Percentiles rank a stretch among this genome's conserved stretches.
These are phyloP conservation scores for Nymphalis c-album DNA, from an alignment of 2,888 invertebrate species.

Conservation along the genomic window DNA sequence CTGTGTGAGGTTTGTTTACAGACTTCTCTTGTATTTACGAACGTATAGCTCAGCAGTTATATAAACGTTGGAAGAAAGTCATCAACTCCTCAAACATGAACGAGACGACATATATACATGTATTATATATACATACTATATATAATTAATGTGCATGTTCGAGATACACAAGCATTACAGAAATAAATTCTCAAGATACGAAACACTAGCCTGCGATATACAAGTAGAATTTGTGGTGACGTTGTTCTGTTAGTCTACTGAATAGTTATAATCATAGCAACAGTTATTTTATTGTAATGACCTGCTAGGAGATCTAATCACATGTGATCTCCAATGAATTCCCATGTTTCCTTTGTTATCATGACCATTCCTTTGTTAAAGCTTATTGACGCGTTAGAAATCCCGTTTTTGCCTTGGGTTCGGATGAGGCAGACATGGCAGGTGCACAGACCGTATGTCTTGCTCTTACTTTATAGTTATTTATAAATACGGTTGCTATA, in stretches of 20 bases:
- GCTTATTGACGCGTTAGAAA: not conserved
- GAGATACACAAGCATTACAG: conserved; percentile 11
- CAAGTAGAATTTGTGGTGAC: not conserved
- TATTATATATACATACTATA: conserved; percentile 37
- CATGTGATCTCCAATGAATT: not conserved
- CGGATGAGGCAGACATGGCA: not conserved
- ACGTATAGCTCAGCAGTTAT: conserved; percentile 47
- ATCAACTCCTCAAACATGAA: conserved; percentile 41
- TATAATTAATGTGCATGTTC: conserved; percentile 13
- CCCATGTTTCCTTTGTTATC: no score
- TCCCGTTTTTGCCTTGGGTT: not conserved
- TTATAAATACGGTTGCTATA: no score
- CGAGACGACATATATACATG: no score
- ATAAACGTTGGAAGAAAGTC: conserved; percentile 59
- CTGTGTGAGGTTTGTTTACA: conserved; percentile 54
- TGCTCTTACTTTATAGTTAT: not conserved
- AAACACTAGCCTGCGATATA: not conserved
- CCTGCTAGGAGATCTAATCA: not conserved
- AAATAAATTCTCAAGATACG: not conserved
- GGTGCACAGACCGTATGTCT: not conserved
- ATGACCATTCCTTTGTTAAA: conserved; percentile 17
- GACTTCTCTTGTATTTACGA: conserved; percentile 51
- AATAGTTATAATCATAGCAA: not conserved
- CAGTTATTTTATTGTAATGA: not conserved
- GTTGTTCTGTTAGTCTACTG: not conserved